Evolutionary conservation across 2,888 invertebrate species (phyloP), one percentile per base, ranked within the genome.

Genomic region (Lasioglossum vierecki): DNA sequence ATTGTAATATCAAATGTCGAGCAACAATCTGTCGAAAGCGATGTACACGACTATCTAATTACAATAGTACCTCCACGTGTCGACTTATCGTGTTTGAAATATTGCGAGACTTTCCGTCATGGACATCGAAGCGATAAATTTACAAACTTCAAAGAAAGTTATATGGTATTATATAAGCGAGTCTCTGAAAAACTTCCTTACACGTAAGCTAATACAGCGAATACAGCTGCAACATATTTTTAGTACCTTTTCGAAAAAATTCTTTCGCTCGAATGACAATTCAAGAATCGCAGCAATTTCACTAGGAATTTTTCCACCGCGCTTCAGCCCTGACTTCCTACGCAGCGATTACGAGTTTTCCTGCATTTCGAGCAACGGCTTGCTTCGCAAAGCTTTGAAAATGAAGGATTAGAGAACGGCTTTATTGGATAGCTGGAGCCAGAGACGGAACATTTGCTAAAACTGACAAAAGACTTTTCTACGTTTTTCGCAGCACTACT

Each of bases 81-180:
- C 35, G 26, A 30, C 68, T 70, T 30, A 41, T 18, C 15, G 11
- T 30, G 22, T 13, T 44, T 1, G 18, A 68, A n/a, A 35, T 35
- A n/a, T 75, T 80, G 44, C 60, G 30, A 18, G 41, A n/a, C 60
- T 49, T 71, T 57, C 11, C 44, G 13, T 74, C 9, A 46, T 30
- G 46, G 26, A 26, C 57, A 26, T 80, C 22, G n/a, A 63, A 18
- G 11, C 66, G 49, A 79, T 74, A 72, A 77, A 26, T 18, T 8
- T 8, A 68, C n/a, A 1, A 6, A 13, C 46, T 18, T 57, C 46
- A 26, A 60, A 26, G 26, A 75, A 71, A 49, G 68, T 68, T 72
- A 15, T 53, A 8, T 30, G 11, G 44, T 13, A 44, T 44, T 44
- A 3, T 44, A 44, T 44, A 44, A 44, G 44, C 44, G 44, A 44